A percentile compares a stretch with the other conserved stretches of the same genome.
Conservation (phyloP, 2,888 invertebrate genomes). For the Hydrotaea diabolus region DNA sequence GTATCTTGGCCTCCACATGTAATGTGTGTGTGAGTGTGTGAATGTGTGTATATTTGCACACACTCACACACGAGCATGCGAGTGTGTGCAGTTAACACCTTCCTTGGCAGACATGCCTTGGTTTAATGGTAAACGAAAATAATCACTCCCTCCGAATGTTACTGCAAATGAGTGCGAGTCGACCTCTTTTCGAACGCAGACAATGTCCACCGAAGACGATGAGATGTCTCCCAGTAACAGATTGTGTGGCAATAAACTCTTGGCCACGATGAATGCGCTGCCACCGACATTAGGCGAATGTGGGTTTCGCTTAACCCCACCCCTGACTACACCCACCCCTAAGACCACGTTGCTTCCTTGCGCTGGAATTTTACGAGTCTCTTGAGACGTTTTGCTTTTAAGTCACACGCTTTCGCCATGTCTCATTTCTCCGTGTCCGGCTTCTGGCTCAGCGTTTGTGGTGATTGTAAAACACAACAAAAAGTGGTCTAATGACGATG, state of each 20-base stretch:
- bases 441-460: constrained; percentile 28
- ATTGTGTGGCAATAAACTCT: background rate
- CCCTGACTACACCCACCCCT: background rate
- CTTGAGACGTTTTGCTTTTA: constrained; percentile 65
- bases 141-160: background rate
- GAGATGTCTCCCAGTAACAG: background rate
- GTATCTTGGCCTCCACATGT: constrained; percentile 31
- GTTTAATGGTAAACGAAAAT: background rate
- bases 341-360: background rate
- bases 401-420: constrained; percentile 32
- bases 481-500: constrained; percentile 54
- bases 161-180: background rate
- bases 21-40: constrained; percentile 4
- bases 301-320: background rate
- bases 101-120: background rate
- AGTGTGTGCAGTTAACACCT: background rate
- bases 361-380: constrained; percentile 63
- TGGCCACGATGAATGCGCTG: background rate
- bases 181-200: background rate
- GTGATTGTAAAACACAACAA: constrained; percentile 52
- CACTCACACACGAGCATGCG: background rate
- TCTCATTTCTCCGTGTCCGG: background rate
- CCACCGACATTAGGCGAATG: constrained; percentile 42
- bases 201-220: background rate
- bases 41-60: background rate